These are phyloP conservation scores for Penaeus vannamei DNA, from an alignment of 1,140 invertebrate genomes.

Conservation along the genomic window DNA sequence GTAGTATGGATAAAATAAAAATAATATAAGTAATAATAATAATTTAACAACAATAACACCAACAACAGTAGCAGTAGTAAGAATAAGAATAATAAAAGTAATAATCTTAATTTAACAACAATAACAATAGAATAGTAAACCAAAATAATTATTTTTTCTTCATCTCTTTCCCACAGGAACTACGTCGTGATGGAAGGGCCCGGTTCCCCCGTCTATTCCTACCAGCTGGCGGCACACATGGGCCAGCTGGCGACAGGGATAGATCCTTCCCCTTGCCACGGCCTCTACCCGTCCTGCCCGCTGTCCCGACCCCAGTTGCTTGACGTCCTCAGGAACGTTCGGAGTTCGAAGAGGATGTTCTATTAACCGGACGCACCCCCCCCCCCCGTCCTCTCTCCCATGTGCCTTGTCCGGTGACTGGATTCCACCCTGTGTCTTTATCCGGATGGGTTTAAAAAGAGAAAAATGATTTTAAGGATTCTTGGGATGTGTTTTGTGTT, in stretches of 20 bases:
- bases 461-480: too few relatives aligned
- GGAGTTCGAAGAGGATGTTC: conserved; percentile 40
- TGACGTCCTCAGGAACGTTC: conserved; percentile 38
- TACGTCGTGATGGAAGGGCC: conserved; percentile 49
- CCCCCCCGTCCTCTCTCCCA: too few relatives aligned
- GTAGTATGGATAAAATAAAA: too few relatives aligned
- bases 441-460: too few relatives aligned
- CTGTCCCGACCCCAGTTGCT: conserved; percentile 39
- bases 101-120: too few relatives aligned
- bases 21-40: too few relatives aligned
- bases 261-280: conserved; percentile 49
- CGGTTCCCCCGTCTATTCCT: conserved; percentile 37
- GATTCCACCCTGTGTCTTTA: too few relatives aligned
- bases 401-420: too few relatives aligned
- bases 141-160: not conserved
- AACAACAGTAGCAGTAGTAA: too few relatives aligned
- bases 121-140: not conserved
- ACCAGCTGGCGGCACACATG: conserved; percentile 56
- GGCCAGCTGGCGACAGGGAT: conserved; percentile 45
- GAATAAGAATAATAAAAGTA: too few relatives aligned
- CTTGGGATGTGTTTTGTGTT: too few relatives aligned
- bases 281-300: conserved; percentile 42
- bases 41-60: too few relatives aligned
- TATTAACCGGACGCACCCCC: not conserved
- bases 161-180: conserved; percentile 33